Evolutionary conservation across 1,140 invertebrate species (phyloP), one percentile per base, ranked within the genome.

Genomic region (Rhynchophorus ferrugineus): DNA sequence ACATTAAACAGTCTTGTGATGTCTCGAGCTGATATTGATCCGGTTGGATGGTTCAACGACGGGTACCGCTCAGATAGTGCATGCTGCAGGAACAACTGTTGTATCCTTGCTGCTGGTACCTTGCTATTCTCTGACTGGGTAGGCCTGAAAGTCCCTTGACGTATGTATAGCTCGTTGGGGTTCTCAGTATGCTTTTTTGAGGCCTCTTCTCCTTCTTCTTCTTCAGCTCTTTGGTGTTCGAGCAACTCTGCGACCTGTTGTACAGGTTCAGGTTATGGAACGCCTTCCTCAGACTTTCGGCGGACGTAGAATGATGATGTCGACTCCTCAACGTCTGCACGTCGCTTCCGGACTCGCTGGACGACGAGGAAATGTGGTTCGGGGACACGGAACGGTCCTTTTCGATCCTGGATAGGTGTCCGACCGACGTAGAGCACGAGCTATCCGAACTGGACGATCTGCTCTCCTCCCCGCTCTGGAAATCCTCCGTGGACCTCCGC

Each of bases 101-200:
- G 20, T 54, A 63, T 5, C 48, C 61, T 44, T 68, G 62, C 3
- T 68, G 59, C 35, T 56, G 49, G 39, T 70, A 77, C 39, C 78
- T 74, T 0, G 85, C 84, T 2, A 88, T 82, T 60, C 85, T 74
- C 63, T 87, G 84, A 1, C 85, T 88, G 1, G 85, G 85, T 13
- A 89, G 68, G 1, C 87, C 87, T 1, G 85, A 88, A 39, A 87
- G 73, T 34, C 87, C 87, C 50, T 79, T 78, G 1, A 88, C 78
- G 64, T 89, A 89, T 2, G 81, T 86, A 66, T 89, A 88, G 0
- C 82, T 78, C 0, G 86, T 79, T 0, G 85, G 85, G 17, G 83
- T 76, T 17, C 87, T 71, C 2, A 88, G 71, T 29, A 88, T 87
- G 35, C 78, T 74, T 59, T 83, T 83, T 0, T 79, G 81, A 2